Evolutionary conservation across 2,888 invertebrate genomes (phyloP).

Genomic region (Phaonia tiefii): DNA sequence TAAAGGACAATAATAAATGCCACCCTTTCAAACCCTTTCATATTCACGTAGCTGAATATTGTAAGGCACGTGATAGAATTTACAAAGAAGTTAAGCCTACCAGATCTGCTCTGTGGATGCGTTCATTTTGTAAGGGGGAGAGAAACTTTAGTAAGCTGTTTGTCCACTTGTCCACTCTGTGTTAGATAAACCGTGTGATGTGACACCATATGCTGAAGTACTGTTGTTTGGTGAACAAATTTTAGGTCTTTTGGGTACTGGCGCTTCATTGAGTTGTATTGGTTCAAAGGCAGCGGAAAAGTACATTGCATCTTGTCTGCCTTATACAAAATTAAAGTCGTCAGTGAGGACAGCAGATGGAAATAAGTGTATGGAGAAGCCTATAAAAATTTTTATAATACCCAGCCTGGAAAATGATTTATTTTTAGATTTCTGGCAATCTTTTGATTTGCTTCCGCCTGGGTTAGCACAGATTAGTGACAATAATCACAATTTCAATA

Average conservation of each 20-base stretch:
- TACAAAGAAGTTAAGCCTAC: background rate
- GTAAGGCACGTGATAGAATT: background rate
- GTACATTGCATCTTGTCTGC: background rate
- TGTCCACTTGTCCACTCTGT: background rate
- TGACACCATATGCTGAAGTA: background rate
- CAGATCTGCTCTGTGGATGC: background rate
- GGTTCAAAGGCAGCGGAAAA: background rate
- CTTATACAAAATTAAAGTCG: background rate
- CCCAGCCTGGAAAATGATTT: background rate
- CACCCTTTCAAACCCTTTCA: background rate
- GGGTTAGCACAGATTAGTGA: background rate
- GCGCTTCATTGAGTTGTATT: background rate
- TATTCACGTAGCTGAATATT: background rate
- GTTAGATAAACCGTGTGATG: background rate
- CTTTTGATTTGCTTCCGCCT: background rate
- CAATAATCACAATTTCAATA: background rate
- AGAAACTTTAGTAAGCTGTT: background rate
- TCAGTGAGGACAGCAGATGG: constrained; percentile 10
- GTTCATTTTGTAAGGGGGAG: background rate
- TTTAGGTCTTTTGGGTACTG: background rate
- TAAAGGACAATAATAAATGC: background rate
- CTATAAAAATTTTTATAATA: constrained; percentile 6
- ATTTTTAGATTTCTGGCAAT: background rate
- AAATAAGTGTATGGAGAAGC: no score
- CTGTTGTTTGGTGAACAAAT: background rate